Percentiles rank a stretch among this genome's conserved stretches.
These are phyloP conservation scores for Zaprionus kolodkinae DNA, from an alignment of 1,140 invertebrate genomes.

Conservation along the genomic window DNA sequence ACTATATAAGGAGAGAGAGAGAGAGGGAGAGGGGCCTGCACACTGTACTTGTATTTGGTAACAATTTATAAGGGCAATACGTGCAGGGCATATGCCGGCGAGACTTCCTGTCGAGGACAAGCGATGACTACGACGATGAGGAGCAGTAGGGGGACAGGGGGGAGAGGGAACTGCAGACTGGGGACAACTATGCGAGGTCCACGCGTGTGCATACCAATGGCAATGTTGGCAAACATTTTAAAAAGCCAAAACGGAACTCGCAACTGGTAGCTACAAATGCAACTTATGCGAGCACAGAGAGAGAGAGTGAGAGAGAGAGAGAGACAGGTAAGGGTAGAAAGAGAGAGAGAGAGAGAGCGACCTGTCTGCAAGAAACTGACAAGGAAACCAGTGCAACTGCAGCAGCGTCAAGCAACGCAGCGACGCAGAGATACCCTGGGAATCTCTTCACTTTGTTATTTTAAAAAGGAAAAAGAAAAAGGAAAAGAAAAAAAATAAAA, in stretches of 20 bases:
- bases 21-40: background rate
- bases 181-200: slow-evolving; percentile 74
- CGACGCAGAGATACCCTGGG: background rate
- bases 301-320: background rate
- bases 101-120: slow-evolving; percentile 76
- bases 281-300: slow-evolving; percentile 51
- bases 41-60: slow-evolving; percentile 61
- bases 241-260: slow-evolving; percentile 55
- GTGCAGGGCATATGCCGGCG: slow-evolving; percentile 74
- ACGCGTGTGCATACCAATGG: slow-evolving; percentile 80
- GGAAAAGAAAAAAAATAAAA: background rate
- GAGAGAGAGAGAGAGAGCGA: background rate
- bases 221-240: slow-evolving; percentile 78
- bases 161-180: background rate
- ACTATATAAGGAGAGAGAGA: slow-evolving; percentile 19
- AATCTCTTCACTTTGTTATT: no score
- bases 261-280: slow-evolving; percentile 58
- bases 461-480: no score
- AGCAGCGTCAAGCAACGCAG: no score
- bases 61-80: slow-evolving; percentile 81
- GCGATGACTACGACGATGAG: slow-evolving; percentile 36
- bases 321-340: background rate
- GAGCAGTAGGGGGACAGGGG: background rate
- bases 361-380: slow-evolving; percentile 43
- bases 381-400: slow-evolving; percentile 8